A percentile compares a stretch with the other conserved stretches of the same genome.
These are phyloP conservation scores for Electrophaes corylata DNA, from an alignment of 2,888 invertebrate species.

Conservation along the genomic window DNA sequence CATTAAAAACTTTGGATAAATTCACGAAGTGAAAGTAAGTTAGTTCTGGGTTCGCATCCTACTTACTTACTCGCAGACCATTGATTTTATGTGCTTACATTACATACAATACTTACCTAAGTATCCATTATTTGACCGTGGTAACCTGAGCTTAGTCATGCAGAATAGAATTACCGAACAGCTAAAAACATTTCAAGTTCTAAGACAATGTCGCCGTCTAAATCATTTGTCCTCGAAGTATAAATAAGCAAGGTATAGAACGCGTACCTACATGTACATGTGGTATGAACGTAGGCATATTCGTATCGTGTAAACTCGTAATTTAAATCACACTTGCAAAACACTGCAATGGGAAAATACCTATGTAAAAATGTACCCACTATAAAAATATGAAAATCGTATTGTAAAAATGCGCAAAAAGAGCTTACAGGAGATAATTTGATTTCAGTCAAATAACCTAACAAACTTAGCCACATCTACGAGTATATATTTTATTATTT, in stretches of 20 bases:
- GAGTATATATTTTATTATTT: too few relatives aligned
- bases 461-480: too few relatives aligned
- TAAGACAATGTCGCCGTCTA: constrained; percentile 33
- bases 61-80: too few relatives aligned
- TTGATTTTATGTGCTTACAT: not conserved
- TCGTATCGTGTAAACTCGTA: not conserved
- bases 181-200: constrained; percentile 30
- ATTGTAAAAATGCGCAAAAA: too few relatives aligned
- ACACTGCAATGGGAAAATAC: too few relatives aligned
- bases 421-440: too few relatives aligned
- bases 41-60: too few relatives aligned
- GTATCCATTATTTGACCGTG: constrained; percentile 28
- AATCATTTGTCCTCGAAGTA: constrained; percentile 14
- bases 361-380: too few relatives aligned
- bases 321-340: not conserved
- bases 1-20: too few relatives aligned
- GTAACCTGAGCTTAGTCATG: constrained; percentile 25
- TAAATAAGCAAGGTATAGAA: constrained; percentile 16
- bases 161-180: constrained; percentile 26
- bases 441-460: too few relatives aligned
- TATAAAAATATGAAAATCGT: too few relatives aligned
- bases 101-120: constrained; percentile 4
- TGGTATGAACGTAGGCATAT: not conserved
- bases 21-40: too few relatives aligned
- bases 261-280: not conserved